Base-by-base conservation (phyloP, 2,888 invertebrate species). In the Melipona bicolor region DNA sequence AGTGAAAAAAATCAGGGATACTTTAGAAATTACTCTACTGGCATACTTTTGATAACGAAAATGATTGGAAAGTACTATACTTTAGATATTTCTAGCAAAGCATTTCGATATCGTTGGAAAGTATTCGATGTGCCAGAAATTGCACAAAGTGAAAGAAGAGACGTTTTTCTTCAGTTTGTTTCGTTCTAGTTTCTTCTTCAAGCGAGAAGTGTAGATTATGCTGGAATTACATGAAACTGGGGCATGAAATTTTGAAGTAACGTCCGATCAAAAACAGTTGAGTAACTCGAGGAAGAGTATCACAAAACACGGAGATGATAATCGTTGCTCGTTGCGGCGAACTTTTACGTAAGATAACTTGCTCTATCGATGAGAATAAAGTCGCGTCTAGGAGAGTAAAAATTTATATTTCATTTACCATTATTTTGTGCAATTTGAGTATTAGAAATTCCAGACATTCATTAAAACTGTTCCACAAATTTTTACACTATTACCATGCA, bases 231-330 rank as follows among this genome's bases (percentile, higher is more conserved):
- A 21, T 54, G 43, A 61, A 69, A 54, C 15, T 54, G 21, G n/a
- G 9, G 21, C 21, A n/a, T n/a, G 50, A n/a, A 73, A 73, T 59
- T 61, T 72, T 65, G 27, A n/a, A n/a, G 52, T 6, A n/a, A 74
- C 64, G 65, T 74, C 54, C 32, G 19, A 74, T 74, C 54, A 52
- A 52, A 74, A 54, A n/a, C 19, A 3, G 73, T 74, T 65, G 36
- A 65, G 74, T 65, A 74, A 74, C 64, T 13, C 52, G 2, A 54
- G 62, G 74, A 64, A 50, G 61, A 43, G 49, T 19, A 70, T 54
- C 36, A 36, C n/a, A 36, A n/a, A 43, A 11, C 17, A 19, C 13
- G n/a, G 49, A 27, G 61, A 61, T 19, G 24, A 24, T 49, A 59
- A 72, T 61, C 61, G 24, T n/a, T 59, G 71, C 43, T 59, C 59